A percentile compares a stretch with the other conserved stretches of the same genome.
Evolutionary conservation across 1,140 invertebrate genomes (phyloP).

Genomic region (Ganaspis sp.): DNA sequence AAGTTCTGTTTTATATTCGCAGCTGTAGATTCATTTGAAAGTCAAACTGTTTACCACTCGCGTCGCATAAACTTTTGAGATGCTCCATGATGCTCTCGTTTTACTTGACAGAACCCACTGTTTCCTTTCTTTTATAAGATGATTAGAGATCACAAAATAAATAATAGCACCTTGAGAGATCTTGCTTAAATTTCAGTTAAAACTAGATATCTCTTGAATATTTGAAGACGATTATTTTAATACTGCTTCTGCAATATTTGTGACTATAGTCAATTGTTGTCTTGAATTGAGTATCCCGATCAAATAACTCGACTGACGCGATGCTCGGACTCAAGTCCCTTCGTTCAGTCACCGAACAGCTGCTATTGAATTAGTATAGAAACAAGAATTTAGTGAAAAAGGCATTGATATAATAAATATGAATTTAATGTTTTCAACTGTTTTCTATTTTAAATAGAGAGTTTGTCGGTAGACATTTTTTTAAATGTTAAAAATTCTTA

Average conservation of each 20-base stretch:
- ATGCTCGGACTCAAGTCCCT: no score
- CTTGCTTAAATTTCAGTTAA: neutral
- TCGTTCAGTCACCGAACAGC: no score
- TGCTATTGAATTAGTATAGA: no score
- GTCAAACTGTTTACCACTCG: conserved; percentile 26
- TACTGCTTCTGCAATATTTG: neutral
- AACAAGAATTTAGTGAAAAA: no score
- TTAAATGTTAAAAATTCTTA: no score
- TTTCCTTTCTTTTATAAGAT: neutral
- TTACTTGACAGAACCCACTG: neutral
- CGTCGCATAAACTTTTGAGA: conserved; percentile 19
- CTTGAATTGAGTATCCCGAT: no score
- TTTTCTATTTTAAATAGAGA: no score
- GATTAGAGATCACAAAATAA: conserved; percentile 14
- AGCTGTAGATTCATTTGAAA: conserved; percentile 22
- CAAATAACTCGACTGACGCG: no score
- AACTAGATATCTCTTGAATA: neutral
- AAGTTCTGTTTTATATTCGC: conserved; percentile 27
- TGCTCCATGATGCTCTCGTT: conserved; percentile 5
- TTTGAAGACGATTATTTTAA: no score
- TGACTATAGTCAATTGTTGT: neutral
- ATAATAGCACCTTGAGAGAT: neutral
- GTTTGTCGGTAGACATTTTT: no score
- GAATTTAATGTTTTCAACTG: no score
- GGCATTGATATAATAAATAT: no score